These are phyloP conservation scores for Syngnathus floridae DNA, from an alignment of 2,113 vertebrate genomes.

Conservation along the genomic window DNA sequence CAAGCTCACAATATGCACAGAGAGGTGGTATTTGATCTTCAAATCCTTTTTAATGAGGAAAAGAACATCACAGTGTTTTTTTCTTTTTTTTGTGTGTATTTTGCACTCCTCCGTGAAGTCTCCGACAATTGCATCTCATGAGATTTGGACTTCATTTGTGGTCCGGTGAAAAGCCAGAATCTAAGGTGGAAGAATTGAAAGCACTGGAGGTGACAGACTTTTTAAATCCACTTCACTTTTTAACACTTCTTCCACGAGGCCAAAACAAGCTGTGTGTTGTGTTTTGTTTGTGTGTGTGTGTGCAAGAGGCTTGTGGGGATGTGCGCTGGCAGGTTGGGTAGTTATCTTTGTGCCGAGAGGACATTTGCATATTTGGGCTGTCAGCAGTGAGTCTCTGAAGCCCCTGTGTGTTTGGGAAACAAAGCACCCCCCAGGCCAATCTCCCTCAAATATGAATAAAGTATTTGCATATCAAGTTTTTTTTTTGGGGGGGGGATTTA, in stretches of 20 bases:
- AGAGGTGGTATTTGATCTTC: slow-evolving; percentile 21
- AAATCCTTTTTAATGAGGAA: slow-evolving; percentile 36
- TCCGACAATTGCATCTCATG: slow-evolving; percentile 57
- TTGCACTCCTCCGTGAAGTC: slow-evolving; percentile 27
- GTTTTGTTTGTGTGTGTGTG: neutral
- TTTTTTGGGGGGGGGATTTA: slow-evolving; percentile 6
- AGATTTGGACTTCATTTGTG: slow-evolving; percentile 50
- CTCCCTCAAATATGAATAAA: slow-evolving; percentile 17
- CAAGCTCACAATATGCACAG: slow-evolving; percentile 1
- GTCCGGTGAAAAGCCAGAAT: slow-evolving; percentile 38
- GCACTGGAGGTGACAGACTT: slow-evolving; percentile 13
- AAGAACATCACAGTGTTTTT: slow-evolving; percentile 20
- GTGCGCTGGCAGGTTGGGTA: neutral
- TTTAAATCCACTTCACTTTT: slow-evolving; percentile 15
- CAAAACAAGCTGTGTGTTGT: slow-evolving; percentile 8
- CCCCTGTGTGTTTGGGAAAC: slow-evolving; percentile 9
- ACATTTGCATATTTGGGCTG: neutral
- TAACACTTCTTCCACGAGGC: slow-evolving; percentile 19
- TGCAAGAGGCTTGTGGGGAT: neutral
- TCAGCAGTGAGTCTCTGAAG: slow-evolving; percentile 13
- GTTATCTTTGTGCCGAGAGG: slow-evolving; percentile 7
- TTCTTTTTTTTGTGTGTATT: slow-evolving; percentile 16
- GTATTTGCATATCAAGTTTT: slow-evolving; percentile 46
- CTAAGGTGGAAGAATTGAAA: slow-evolving; percentile 37
- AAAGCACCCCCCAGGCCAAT: slow-evolving; percentile 25